Percentiles rank a stretch among this genome's conserved stretches.
phyloP scores from a whole-genome alignment of 2,797 vertebrate species.

The Galaxias olidus region DNA sequence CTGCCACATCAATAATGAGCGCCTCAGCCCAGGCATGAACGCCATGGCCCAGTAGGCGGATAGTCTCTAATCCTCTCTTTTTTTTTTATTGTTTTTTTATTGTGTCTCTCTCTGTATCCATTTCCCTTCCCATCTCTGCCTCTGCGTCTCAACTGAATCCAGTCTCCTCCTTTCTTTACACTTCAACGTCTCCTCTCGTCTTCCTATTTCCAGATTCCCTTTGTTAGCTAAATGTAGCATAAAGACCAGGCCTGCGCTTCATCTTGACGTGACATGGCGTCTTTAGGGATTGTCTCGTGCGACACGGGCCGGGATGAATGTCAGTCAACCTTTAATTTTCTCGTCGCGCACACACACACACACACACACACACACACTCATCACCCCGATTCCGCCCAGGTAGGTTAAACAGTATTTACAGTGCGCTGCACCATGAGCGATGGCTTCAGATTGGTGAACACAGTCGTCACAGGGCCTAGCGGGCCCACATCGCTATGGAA shows the following conservation, averaged over 20 bases:
- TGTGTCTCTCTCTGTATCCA: conserved; percentile 11
- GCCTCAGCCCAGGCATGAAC: conserved; percentile 61
- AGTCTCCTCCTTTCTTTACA: background rate
- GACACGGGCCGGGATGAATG: conserved; percentile 1
- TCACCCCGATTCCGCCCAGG: too few relatives aligned
- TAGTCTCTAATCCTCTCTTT: background rate
- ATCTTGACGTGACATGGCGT: background rate
- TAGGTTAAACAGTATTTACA: too few relatives aligned
- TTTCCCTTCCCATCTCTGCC: background rate
- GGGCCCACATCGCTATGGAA: conserved; percentile 47
- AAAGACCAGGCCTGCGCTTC: conserved; percentile 5
- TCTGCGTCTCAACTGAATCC: background rate
- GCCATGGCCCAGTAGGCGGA: conserved; percentile 54
- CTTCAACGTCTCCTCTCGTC: background rate
- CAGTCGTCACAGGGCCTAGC: conserved; percentile 36
- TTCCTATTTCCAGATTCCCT: conserved; percentile 20
- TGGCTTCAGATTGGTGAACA: conserved; percentile 27
- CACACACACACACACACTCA: too few relatives aligned
- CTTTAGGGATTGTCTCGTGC: background rate
- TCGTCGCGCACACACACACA: conserved; percentile 2
- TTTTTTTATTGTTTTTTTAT: background rate
- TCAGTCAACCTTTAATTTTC: conserved; percentile 30
- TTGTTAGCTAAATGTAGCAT: conserved; percentile 38
- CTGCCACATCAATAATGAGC: conserved; percentile 74
- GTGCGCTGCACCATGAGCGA: conserved; percentile 9